Conservation (phyloP, 2,888 invertebrate species). For the Leptarthrus brevirostris region DNA sequence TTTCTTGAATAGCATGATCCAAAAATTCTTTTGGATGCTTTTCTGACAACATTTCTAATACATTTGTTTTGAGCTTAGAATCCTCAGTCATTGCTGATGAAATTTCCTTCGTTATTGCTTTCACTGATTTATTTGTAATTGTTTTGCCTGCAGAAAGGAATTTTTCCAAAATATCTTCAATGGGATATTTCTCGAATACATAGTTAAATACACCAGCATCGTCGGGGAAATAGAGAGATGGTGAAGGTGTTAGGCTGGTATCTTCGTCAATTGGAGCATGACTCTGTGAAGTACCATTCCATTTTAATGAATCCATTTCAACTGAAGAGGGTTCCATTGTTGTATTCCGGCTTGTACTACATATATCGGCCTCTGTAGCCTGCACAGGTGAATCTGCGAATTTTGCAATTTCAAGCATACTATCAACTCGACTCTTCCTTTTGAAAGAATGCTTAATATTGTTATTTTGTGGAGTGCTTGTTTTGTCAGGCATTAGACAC, state of each 20-base stretch:
- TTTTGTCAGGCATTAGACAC: slow-evolving; percentile 48
- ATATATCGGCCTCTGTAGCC: slow-evolving; percentile 17
- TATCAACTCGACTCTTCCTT: slow-evolving; percentile 62
- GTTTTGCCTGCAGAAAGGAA: slow-evolving; percentile 58
- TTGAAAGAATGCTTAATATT: slow-evolving; percentile 59
- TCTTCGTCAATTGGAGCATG: slow-evolving; percentile 54
- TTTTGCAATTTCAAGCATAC: slow-evolving; percentile 62
- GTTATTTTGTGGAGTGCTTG: slow-evolving; percentile 49
- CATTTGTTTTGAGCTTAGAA: slow-evolving; percentile 60
- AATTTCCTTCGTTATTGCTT: slow-evolving; percentile 60
- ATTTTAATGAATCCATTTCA: slow-evolving; percentile 59
- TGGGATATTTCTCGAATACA: slow-evolving; percentile 58
- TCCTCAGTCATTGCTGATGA: slow-evolving; percentile 62
- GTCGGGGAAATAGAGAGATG: slow-evolving; percentile 54
- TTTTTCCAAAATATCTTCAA: slow-evolving; percentile 61
- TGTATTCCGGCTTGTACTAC: neutral
- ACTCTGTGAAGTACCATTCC: slow-evolving; percentile 56
- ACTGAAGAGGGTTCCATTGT: slow-evolving; percentile 55
- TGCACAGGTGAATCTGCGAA: slow-evolving; percentile 56
- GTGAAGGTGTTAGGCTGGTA: slow-evolving; percentile 52
- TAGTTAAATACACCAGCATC: slow-evolving; percentile 58
- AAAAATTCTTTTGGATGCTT: slow-evolving; percentile 65
- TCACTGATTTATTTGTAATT: slow-evolving; percentile 57
- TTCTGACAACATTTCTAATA: slow-evolving; percentile 64
- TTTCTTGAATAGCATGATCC: slow-evolving; percentile 66